Conservation (phyloP, 2,113 vertebrate species). For the Microtus pennsylvanicus region DNA sequence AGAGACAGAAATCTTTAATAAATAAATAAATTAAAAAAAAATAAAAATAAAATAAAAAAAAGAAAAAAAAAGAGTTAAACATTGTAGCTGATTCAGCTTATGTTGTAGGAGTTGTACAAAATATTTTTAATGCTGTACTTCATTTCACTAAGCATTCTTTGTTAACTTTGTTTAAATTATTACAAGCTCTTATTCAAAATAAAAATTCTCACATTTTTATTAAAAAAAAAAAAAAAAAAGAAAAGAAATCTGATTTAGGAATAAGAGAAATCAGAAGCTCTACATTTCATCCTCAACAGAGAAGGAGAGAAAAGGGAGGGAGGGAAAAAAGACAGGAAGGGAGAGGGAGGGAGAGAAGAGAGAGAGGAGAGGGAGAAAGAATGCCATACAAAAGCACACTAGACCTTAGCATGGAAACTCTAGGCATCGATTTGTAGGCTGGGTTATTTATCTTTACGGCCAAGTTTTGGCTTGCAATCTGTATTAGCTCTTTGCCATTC, state of each 20-base stretch:
- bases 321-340: neutral
- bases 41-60: no score
- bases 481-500: slow-evolving; percentile 1
- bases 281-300: neutral
- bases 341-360: neutral
- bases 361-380: neutral
- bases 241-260: neutral
- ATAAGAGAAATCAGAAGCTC: neutral
- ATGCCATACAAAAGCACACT: neutral
- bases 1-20: no score
- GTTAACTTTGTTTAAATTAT: no score
- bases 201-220: no score
- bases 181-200: no score
- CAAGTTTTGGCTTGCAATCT: neutral
- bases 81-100: no score
- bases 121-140: no score
- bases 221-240: no score
- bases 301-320: neutral
- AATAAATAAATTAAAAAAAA: no score
- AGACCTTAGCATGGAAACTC: neutral
- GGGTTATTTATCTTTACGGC: neutral
- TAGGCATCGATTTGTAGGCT: neutral
- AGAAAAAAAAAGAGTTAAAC: no score
- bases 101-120: no score
- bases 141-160: no score